Conservation (phyloP, 2,888 invertebrate species). For the Drosophila mayaguana region DNA sequence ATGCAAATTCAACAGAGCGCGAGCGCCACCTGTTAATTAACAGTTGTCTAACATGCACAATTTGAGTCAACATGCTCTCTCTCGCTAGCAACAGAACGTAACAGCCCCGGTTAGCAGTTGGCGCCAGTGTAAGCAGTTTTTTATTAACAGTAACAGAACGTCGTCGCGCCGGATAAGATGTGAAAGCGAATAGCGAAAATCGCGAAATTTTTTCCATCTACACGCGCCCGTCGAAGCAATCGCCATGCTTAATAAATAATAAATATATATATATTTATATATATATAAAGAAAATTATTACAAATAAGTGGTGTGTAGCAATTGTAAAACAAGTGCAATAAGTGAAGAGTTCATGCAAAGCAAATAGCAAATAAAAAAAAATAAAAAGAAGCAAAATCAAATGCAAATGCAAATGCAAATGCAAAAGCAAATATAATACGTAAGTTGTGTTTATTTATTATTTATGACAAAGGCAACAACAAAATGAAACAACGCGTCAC, state of each 20-base stretch:
- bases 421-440: slow-evolving; percentile 43
- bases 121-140: slow-evolving; percentile 58
- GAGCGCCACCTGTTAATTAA: slow-evolving; percentile 60
- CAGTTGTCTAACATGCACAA: slow-evolving; percentile 52
- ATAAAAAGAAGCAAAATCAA: slow-evolving; percentile 39
- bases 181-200: slow-evolving; percentile 48
- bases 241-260: slow-evolving; percentile 50
- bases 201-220: slow-evolving; percentile 37
- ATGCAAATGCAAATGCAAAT: slow-evolving; percentile 39
- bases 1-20: slow-evolving; percentile 25
- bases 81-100: slow-evolving; percentile 25
- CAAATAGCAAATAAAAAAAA: slow-evolving; percentile 17
- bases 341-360: slow-evolving; percentile 53
- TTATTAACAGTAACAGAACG: slow-evolving; percentile 49
- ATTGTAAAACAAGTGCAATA: slow-evolving; percentile 57
- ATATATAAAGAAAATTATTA: slow-evolving; percentile 18
- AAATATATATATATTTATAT: slow-evolving; percentile 8
- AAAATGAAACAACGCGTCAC: slow-evolving; percentile 41
- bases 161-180: slow-evolving; percentile 60
- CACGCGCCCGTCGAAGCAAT: slow-evolving; percentile 46
- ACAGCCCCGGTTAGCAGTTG: slow-evolving; percentile 53
- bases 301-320: slow-evolving; percentile 40
- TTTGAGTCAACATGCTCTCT: slow-evolving; percentile 46
- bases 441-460: slow-evolving; percentile 52
- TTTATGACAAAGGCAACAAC: slow-evolving; percentile 37